Base-by-base conservation (phyloP, 1,140 invertebrate species). In the Trachelipus rathkii region DNA sequence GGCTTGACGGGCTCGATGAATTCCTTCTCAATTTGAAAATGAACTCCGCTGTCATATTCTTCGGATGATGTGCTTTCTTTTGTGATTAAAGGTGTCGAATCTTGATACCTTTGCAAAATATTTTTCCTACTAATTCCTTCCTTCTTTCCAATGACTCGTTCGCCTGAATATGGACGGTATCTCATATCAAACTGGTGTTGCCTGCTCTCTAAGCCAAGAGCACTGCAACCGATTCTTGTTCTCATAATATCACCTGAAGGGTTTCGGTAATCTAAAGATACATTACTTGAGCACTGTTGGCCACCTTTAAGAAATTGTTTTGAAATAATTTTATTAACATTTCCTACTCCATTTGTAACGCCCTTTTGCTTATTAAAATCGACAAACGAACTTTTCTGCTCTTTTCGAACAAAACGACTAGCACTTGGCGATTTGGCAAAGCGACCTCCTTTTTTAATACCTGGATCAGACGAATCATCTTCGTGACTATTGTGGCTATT, bases 11-110 rank as follows among this genome's bases (percentile, higher is more conserved):
- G 11, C 4, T 75, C 74, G 68, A 60, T 72, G 46, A 81, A 73
- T 21, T 74, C 73, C 9, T 77, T 77, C 44, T 81, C 79, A 33
- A 77, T 68, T 72, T 74, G 75, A 71, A 81, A 77, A 60, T 81
- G 78, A 8, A 81, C 77, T 43, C 79, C 79, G 73, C 79, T 81
- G 68, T 81, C 79, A 33, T 81, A 81, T 24, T 81, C 79, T 73
- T 81, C 79, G 10, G 79, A 81, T 1, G 79, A 78, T 9, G 53
- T 75, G 50, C 50, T 60, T 19, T 19, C 50, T 19, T 60, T 60
- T 60, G 50, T 19, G 15, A 33, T 44, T 50, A 74, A 72, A 66
- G 73, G 70, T 11, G 75, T 74, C 24, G 77, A 69, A 23, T 81
- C 79, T 68, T 76, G 75, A 50, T 71, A 67, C 50, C 73, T 76